phyloP scores from a whole-genome alignment of 1,140 invertebrate species.

The Streblospio benedicti region DNA sequence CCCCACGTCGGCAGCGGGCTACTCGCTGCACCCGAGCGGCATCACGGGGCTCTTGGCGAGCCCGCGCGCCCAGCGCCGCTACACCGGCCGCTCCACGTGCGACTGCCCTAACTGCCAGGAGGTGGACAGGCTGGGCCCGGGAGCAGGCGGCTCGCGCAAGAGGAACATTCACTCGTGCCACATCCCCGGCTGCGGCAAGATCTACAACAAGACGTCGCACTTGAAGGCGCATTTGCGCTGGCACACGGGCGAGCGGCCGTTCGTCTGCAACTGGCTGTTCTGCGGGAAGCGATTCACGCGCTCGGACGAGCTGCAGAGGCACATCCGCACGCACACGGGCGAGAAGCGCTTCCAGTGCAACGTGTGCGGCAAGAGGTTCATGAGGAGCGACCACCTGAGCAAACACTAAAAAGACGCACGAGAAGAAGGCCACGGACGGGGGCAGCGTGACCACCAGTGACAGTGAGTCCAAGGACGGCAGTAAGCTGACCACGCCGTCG shows the following conservation, averaged over 20 bases:
- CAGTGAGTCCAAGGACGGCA: background rate
- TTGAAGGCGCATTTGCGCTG: slow-evolving; percentile 60
- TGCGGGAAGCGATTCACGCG: slow-evolving; percentile 85
- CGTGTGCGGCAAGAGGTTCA: slow-evolving; percentile 80
- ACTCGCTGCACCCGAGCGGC: too few species aligned
- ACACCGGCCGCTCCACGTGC: slow-evolving; percentile 54
- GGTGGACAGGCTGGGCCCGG: slow-evolving; percentile 14
- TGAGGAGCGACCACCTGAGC: slow-evolving; percentile 60
- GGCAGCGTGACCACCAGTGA: background rate
- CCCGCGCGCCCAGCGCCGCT: slow-evolving; percentile 15
- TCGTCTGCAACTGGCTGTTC: slow-evolving; percentile 71
- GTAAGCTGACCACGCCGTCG: too few species aligned
- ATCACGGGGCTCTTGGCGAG: background rate
- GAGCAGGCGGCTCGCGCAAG: slow-evolving; percentile 5
- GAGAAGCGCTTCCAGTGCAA: slow-evolving; percentile 88
- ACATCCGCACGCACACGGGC: slow-evolving; percentile 81
- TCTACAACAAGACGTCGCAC: slow-evolving; percentile 70
- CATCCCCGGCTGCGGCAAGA: slow-evolving; percentile 93
- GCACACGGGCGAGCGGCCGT: slow-evolving; percentile 45
- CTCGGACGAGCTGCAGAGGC: slow-evolving; percentile 86
- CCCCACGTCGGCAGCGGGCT: too few species aligned
- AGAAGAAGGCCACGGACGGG: slow-evolving; percentile 18
- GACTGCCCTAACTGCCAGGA: slow-evolving; percentile 86
- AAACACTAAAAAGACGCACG: slow-evolving; percentile 46
- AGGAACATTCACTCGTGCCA: slow-evolving; percentile 88